phyloP scores from a whole-genome alignment of 1,140 invertebrate species.

The Euura lappo region DNA sequence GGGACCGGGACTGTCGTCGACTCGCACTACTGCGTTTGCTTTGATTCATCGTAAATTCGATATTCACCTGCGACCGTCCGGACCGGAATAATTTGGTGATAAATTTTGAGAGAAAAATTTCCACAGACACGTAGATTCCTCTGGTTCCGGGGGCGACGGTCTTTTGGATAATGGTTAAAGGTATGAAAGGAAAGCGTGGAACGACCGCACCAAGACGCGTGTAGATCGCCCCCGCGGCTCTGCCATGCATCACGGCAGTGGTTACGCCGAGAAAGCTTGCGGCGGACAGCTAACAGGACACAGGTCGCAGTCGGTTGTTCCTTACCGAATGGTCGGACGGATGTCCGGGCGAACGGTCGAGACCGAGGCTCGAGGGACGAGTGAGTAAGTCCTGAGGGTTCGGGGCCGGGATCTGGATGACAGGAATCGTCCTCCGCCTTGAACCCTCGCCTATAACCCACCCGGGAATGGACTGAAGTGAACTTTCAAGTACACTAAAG shows the following conservation, averaged over 20 bases:
- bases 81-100: too few relatives aligned
- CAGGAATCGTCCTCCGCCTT: background rate
- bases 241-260: background rate
- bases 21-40: background rate
- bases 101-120: too few relatives aligned
- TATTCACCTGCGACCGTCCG: too few relatives aligned
- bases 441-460: background rate
- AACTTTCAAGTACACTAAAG: conserved; percentile 9
- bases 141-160: too few relatives aligned
- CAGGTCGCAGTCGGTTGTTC: background rate
- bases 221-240: too few relatives aligned
- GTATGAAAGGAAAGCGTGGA: too few relatives aligned
- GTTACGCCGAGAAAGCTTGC: background rate
- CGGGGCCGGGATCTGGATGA: background rate
- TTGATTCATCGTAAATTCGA: too few relatives aligned
- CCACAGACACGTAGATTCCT: too few relatives aligned
- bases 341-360: background rate
- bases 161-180: background rate
- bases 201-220: too few relatives aligned
- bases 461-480: conserved; percentile 1
- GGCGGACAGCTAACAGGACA: background rate
- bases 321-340: background rate
- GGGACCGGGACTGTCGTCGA: background rate
- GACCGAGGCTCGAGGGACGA: background rate
- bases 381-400: background rate